These are phyloP conservation scores for Characodon lateralis DNA, from an alignment of 2,797 vertebrate species.

Conservation along the genomic window DNA sequence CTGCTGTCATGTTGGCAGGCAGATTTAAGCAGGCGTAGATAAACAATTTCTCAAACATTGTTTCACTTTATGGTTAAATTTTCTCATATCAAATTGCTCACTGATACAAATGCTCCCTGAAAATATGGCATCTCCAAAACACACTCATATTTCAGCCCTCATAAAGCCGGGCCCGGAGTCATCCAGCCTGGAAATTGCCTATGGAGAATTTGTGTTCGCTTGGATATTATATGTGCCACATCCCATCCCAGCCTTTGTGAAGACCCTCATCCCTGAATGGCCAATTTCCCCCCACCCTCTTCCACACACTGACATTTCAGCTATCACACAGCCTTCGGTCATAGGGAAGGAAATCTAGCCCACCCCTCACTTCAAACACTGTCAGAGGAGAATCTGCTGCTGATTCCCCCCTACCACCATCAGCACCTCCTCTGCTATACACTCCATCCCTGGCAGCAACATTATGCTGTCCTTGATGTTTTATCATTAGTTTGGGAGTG, in stretches of 20 bases:
- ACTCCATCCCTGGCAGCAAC: slow-evolving; percentile 73
- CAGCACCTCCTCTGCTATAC: slow-evolving; percentile 60
- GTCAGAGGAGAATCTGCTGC: slow-evolving; percentile 73
- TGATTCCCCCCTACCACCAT: slow-evolving; percentile 68
- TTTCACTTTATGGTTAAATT: slow-evolving; percentile 78
- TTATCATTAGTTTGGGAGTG: slow-evolving; percentile 83
- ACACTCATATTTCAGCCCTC: slow-evolving; percentile 78
- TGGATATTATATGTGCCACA: slow-evolving; percentile 85
- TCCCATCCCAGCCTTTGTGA: slow-evolving; percentile 82
- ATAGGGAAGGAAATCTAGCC: slow-evolving; percentile 71
- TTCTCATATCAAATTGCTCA: slow-evolving; percentile 73
- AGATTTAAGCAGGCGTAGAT: slow-evolving; percentile 72
- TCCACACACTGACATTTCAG: slow-evolving; percentile 82
- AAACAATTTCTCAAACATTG: slow-evolving; percentile 77
- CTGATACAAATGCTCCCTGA: slow-evolving; percentile 71
- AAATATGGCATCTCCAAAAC: slow-evolving; percentile 75
- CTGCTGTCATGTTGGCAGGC: slow-evolving; percentile 43
- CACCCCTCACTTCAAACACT: slow-evolving; percentile 74
- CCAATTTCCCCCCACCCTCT: slow-evolving; percentile 75
- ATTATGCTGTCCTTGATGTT: slow-evolving; percentile 85
- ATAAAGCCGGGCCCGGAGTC: slow-evolving; percentile 78
- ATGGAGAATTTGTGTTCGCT: slow-evolving; percentile 82
- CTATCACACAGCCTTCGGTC: slow-evolving; percentile 80
- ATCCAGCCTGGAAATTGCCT: slow-evolving; percentile 84
- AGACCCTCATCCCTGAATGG: slow-evolving; percentile 81